A percentile compares a stretch with the other conserved stretches of the same genome.
Conservation (phyloP, 2,113 vertebrate species). For the Cepphus grylle region DNA sequence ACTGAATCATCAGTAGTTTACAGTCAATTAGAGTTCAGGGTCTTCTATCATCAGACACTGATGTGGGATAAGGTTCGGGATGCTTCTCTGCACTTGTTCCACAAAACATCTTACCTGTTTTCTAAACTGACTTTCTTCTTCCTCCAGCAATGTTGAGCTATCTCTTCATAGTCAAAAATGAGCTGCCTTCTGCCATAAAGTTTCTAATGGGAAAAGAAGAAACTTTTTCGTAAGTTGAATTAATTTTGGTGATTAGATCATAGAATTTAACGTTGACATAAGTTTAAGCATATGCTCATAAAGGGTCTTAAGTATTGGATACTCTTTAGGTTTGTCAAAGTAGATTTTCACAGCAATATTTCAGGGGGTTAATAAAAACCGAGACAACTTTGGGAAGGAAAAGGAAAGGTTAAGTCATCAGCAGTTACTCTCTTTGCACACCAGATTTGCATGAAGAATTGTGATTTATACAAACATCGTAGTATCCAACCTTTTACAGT, state of each 20-base stretch:
- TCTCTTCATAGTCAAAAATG: conserved; percentile 96
- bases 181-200: conserved; percentile 92
- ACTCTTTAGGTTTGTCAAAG: not conserved
- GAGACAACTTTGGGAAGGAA: not conserved
- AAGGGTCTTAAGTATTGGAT: not conserved
- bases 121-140: conserved; percentile 58
- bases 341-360: not conserved
- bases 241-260: not conserved
- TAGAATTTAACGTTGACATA: not conserved
- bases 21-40: not conserved
- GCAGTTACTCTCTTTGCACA: not conserved
- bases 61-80: not conserved
- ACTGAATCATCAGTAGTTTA: not conserved
- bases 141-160: conserved; percentile 93
- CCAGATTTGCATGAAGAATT: not conserved
- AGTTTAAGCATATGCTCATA: not conserved
- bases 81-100: not conserved
- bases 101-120: not conserved
- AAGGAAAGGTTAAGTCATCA: not conserved
- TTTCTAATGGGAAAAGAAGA: conserved; percentile 75
- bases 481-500: not conserved
- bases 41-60: not conserved
- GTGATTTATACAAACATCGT: not conserved
- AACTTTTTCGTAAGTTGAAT: conserved; percentile 68
- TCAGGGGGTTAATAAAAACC: not conserved